Conservation (phyloP, 1,140 invertebrate genomes). For the Chironomus tepperi region DNA sequence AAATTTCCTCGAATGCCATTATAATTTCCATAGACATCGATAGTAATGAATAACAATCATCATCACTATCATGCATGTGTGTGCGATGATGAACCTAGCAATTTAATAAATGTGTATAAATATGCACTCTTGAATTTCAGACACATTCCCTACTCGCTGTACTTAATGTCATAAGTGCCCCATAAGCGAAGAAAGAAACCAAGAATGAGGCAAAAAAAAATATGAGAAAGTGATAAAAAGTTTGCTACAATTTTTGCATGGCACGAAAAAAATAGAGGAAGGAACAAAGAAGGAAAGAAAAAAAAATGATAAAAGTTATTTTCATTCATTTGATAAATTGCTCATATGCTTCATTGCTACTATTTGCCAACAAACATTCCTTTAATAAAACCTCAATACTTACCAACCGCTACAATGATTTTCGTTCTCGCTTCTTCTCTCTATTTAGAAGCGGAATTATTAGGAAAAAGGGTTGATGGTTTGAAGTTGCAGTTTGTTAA, state of each 20-base stretch:
- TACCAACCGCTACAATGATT: not conserved
- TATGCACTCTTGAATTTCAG: too few relatives aligned
- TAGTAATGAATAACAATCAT: too few relatives aligned
- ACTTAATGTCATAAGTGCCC: too few relatives aligned
- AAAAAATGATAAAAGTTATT: slow-evolving; percentile 22
- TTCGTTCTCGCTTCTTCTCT: not conserved
- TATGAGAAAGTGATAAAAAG: slow-evolving; percentile 15
- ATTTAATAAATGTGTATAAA: too few relatives aligned
- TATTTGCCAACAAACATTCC: not conserved
- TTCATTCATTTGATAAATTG: slow-evolving; percentile 7
- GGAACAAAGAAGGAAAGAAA: not conserved
- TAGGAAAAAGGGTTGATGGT: too few relatives aligned
- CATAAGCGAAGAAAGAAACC: not conserved
- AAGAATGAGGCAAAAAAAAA: not conserved
- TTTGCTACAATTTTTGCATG: not conserved
- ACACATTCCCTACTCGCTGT: too few relatives aligned
- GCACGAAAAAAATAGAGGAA: not conserved
- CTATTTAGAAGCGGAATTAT: not conserved
- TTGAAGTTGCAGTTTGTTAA: too few relatives aligned
- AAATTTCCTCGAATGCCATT: too few relatives aligned
- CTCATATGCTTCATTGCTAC: slow-evolving; percentile 19
- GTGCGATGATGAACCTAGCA: too few relatives aligned
- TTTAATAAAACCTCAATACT: not conserved
- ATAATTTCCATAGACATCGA: too few relatives aligned
- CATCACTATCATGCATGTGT: too few relatives aligned